These are phyloP conservation scores for Balanococcus diminutus DNA, from an alignment of 2,888 invertebrate genomes.

Conservation along the genomic window DNA sequence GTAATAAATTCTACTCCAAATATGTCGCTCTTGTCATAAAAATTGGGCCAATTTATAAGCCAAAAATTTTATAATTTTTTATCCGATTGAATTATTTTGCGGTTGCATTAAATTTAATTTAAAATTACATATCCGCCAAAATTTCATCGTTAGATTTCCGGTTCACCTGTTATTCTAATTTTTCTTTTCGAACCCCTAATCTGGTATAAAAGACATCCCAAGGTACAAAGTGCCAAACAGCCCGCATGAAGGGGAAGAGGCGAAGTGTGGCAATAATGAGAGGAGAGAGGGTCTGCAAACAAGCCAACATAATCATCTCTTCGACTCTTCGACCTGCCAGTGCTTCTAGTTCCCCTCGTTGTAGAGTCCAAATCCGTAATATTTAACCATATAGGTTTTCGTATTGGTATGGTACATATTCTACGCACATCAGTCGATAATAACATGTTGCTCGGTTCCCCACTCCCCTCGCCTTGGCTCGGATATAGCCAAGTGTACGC, in stretches of 20 bases:
- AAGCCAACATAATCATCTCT: conserved; percentile 53
- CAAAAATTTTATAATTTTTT: neutral
- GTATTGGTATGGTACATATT: neutral
- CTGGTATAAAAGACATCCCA: conserved; percentile 2
- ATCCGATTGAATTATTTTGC: neutral
- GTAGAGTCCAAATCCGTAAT: neutral
- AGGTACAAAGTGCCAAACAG: conserved; percentile 47
- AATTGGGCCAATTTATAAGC: neutral
- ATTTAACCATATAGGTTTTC: conserved; percentile 22
- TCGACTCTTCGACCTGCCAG: neutral
- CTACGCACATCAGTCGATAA: conserved; percentile 33
- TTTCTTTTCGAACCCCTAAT: conserved; percentile 41
- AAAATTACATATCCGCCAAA: neutral
- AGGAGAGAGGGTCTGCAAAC: conserved; percentile 44
- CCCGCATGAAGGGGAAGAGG: neutral
- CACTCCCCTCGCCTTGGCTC: neutral
- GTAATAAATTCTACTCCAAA: too few species aligned
- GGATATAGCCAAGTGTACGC: neutral
- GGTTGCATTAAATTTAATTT: too few species aligned
- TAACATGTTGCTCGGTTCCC: conserved; percentile 45
- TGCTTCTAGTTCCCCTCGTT: neutral
- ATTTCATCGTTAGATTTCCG: neutral
- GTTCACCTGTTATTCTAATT: neutral
- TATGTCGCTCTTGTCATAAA: neutral
- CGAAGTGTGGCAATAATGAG: conserved; percentile 32